Evolutionary conservation across 1,140 invertebrate species (phyloP).

Genomic region (Whitmania pigra): DNA sequence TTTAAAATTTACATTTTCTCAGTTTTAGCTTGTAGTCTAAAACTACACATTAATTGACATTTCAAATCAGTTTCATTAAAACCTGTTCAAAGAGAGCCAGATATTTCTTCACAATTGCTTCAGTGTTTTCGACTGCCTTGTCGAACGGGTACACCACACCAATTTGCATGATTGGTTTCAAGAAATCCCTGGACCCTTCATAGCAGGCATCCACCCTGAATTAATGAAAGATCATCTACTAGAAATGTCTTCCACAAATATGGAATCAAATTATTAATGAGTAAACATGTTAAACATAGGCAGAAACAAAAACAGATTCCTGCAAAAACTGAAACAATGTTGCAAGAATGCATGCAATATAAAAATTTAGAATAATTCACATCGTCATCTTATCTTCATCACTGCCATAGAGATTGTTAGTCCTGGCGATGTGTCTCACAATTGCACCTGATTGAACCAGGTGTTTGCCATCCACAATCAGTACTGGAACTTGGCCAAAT

Average conservation of each 20-base stretch:
- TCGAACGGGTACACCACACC: not conserved
- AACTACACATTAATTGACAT: too few relatives aligned
- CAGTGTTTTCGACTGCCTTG: not conserved
- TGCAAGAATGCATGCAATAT: too few relatives aligned
- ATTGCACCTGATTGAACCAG: conserved; percentile 1
- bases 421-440: conserved; percentile 10
- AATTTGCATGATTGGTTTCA: not conserved
- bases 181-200: conserved; percentile 15
- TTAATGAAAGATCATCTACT: not conserved
- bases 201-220: conserved; percentile 1
- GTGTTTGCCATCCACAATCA: conserved; percentile 3
- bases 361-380: not conserved
- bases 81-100: conserved; percentile 12
- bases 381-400: conserved; percentile 12
- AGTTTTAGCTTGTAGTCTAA: too few relatives aligned
- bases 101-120: conserved; percentile 1
- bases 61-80: too few relatives aligned
- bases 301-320: too few relatives aligned
- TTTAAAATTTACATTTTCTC: too few relatives aligned
- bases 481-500: conserved; percentile 8
- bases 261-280: not conserved
- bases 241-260: not conserved
- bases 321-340: too few relatives aligned
- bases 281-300: too few relatives aligned
- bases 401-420: not conserved